phyloP scores from a whole-genome alignment of 2,888 invertebrate species.

The Biston betularia region DNA sequence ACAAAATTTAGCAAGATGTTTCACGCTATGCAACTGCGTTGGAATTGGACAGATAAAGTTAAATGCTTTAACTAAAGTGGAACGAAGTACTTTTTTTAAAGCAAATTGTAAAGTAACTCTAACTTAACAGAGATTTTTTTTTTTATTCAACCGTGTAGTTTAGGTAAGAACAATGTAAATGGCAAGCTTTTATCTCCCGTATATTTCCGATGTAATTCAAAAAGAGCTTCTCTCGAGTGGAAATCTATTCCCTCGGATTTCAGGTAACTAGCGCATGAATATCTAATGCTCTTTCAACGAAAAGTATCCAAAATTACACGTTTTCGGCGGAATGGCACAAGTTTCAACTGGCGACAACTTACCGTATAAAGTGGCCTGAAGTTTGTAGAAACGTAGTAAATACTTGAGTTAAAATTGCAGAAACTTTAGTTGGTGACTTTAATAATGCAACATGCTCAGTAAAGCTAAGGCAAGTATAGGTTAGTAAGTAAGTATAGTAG shows the following conservation, averaged over 20 bases:
- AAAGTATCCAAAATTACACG: constrained; percentile 26
- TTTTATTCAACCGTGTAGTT: neutral
- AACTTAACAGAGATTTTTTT: too few relatives aligned
- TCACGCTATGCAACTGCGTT: too few relatives aligned
- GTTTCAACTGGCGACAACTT: constrained; percentile 7
- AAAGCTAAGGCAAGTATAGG: neutral
- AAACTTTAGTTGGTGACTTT: neutral
- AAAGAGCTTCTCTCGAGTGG: constrained; percentile 55
- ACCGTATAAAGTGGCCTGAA: constrained; percentile 13
- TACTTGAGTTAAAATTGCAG: constrained; percentile 2
- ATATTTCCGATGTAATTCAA: constrained; percentile 52
- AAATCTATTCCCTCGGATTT: constrained; percentile 63
- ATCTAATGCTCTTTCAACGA: constrained; percentile 54
- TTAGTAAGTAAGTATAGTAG: too few relatives aligned
- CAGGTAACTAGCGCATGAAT: constrained; percentile 62
- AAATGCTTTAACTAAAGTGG: too few relatives aligned
- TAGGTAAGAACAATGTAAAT: neutral
- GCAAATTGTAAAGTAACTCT: too few relatives aligned
- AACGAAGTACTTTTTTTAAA: too few relatives aligned
- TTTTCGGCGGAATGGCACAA: constrained; percentile 16
- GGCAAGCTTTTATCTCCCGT: constrained; percentile 35
- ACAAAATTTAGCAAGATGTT: too few relatives aligned
- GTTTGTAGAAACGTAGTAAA: constrained; percentile 17
- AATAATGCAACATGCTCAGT: neutral
- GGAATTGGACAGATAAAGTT: too few relatives aligned